Conservation (phyloP, 2,888 invertebrate genomes). For the Nephrotoma appendiculata region DNA sequence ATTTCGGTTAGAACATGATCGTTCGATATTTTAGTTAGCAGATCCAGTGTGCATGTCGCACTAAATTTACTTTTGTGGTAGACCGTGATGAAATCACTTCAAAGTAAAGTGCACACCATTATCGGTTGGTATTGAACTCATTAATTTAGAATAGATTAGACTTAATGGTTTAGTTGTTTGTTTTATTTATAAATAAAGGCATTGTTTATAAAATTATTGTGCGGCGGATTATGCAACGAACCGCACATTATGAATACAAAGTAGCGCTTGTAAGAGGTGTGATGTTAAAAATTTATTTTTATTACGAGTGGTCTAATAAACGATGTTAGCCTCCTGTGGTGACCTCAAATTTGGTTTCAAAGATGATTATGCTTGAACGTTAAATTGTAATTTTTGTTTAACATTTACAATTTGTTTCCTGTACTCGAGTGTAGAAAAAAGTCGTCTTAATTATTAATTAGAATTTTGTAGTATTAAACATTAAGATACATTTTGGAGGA, state of each 20-base stretch:
- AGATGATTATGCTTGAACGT: not conserved
- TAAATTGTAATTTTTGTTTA: not conserved
- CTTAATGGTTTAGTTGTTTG: not conserved
- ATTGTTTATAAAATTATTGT: not conserved
- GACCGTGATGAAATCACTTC: not conserved
- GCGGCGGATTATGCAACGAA: not conserved
- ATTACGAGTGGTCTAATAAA: not conserved
- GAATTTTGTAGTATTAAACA: not conserved
- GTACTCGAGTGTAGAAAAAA: not conserved
- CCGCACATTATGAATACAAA: not conserved
- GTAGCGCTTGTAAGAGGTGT: not conserved
- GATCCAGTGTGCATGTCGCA: not conserved
- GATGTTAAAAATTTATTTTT: not conserved
- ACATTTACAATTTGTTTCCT: not conserved
- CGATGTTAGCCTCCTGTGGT: not conserved
- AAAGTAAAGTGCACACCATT: not conserved
- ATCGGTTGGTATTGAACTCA: not conserved
- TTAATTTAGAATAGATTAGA: not conserved
- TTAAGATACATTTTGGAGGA: not conserved
- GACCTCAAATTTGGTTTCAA: not conserved
- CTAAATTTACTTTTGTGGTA: no score
- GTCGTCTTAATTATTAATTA: not conserved
- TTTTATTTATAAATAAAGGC: not conserved
- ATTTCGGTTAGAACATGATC: not conserved
- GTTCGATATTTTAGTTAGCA: not conserved